A percentile compares a stretch with the other conserved stretches of the same genome.
Evolutionary conservation across 2,888 invertebrate genomes (phyloP).

Genomic region (Xiphydria camelus): DNA sequence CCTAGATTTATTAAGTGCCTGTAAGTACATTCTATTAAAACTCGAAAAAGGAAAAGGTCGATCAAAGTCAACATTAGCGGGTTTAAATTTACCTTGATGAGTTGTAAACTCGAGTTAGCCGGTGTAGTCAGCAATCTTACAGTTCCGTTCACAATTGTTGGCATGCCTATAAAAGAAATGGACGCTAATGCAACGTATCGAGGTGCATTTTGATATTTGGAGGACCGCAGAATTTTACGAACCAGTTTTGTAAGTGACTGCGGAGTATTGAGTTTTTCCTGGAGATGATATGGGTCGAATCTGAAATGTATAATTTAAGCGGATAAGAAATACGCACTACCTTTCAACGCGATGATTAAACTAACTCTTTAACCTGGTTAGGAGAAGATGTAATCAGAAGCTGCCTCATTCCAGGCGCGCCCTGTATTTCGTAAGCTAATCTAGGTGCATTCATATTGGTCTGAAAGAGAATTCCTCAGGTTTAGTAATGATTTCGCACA

Average conservation of each 20-base stretch:
- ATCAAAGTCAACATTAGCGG: not conserved
- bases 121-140: constrained; percentile 45
- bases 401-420: constrained; percentile 43
- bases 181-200: too few species aligned
- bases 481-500: constrained; percentile 11
- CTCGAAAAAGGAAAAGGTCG: not conserved
- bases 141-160: constrained; percentile 43
- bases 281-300: too few species aligned
- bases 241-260: constrained; percentile 17
- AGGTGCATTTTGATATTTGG: too few species aligned
- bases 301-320: constrained; percentile 11
- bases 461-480: constrained; percentile 28
- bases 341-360: constrained; percentile 7
- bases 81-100: constrained; percentile 33
- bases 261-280: too few species aligned
- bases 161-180: constrained; percentile 28
- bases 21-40: not conserved
- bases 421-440: constrained; percentile 51
- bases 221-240: constrained; percentile 16
- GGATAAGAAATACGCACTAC: too few species aligned
- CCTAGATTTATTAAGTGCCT: too few species aligned
- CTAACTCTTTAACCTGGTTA: not conserved
- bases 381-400: constrained; percentile 40
- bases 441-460: constrained; percentile 48
- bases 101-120: constrained; percentile 31